Evolutionary conservation across 2,888 invertebrate species (phyloP).

Genomic region (Parelbella ahira): DNA sequence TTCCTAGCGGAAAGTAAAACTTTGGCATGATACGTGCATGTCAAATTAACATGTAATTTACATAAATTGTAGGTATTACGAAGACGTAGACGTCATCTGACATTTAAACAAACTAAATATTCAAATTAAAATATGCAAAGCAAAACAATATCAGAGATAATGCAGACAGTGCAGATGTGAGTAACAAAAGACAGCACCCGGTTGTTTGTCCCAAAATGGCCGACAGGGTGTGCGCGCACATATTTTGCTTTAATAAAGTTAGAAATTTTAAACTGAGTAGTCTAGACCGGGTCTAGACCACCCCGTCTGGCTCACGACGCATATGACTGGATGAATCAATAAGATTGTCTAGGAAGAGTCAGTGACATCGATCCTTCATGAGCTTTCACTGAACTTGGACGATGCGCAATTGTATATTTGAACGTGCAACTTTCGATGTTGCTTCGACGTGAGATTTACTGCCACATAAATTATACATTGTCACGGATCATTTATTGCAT

Average conservation of each 20-base stretch:
- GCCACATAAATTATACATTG: conserved; percentile 1
- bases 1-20: too few relatives aligned
- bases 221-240: neutral
- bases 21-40: too few relatives aligned
- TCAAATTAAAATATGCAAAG: conserved; percentile 17
- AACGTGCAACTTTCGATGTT: conserved; percentile 15
- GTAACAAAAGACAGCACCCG: conserved; percentile 2
- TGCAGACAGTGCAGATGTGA: conserved; percentile 1
- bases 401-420: neutral
- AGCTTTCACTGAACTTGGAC: conserved; percentile 18
- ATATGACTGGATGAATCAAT: conserved; percentile 35
- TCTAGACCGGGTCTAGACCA: conserved; percentile 73
- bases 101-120: too few relatives aligned
- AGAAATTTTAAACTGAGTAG: conserved; percentile 31
- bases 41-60: conserved; percentile 14
- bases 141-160: conserved; percentile 3
- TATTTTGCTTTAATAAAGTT: conserved; percentile 42
- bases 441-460: conserved; percentile 4
- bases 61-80: conserved; percentile 1
- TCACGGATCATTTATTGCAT: neutral
- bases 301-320: conserved; percentile 31
- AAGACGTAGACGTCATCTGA: too few relatives aligned
- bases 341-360: conserved; percentile 24
- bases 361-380: conserved; percentile 12
- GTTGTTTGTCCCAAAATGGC: neutral